Conservation (phyloP, 2,113 vertebrate species). For the Chascanopsetta lugubris region DNA sequence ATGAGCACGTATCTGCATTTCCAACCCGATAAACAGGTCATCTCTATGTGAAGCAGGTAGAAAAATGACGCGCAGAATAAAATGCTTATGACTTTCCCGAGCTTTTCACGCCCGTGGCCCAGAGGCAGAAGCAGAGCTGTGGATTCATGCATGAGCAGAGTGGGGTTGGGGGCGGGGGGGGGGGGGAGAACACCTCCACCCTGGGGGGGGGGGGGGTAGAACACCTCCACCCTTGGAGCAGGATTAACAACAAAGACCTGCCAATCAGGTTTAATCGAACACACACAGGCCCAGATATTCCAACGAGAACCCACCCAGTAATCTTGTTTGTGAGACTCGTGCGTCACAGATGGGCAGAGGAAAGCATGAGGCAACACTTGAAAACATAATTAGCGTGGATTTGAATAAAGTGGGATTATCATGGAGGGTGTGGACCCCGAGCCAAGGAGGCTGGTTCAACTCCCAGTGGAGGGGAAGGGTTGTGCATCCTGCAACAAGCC, state of each 20-base stretch:
- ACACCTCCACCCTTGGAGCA: slow-evolving; percentile 47
- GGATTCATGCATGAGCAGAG: slow-evolving; percentile 52
- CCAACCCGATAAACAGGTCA: neutral
- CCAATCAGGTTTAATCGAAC: slow-evolving; percentile 66
- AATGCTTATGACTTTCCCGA: slow-evolving; percentile 48
- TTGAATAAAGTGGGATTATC: slow-evolving; percentile 32
- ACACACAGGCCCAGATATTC: slow-evolving; percentile 47
- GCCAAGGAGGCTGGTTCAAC: no score
- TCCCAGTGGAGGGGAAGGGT: no score
- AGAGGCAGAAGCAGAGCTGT: slow-evolving; percentile 25
- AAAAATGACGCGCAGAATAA: slow-evolving; percentile 32
- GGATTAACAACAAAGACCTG: slow-evolving; percentile 71
- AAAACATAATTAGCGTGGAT: slow-evolving; percentile 35
- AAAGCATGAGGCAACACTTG: slow-evolving; percentile 2
- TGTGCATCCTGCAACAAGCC: neutral
- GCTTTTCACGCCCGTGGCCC: slow-evolving; percentile 49
- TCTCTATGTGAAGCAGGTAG: slow-evolving; percentile 19
- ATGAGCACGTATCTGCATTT: neutral
- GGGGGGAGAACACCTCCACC: slow-evolving; percentile 42
- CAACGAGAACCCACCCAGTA: slow-evolving; percentile 53
- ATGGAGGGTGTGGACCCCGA: neutral
- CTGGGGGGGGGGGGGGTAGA: slow-evolving; percentile 42
- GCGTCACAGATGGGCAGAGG: slow-evolving; percentile 33
- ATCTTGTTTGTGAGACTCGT: slow-evolving; percentile 59
- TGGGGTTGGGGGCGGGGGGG: no score